Percentiles rank a stretch among this genome's conserved stretches.
Conservation (phyloP, 1,140 invertebrate species). For the Archivesica marissinica region DNA sequence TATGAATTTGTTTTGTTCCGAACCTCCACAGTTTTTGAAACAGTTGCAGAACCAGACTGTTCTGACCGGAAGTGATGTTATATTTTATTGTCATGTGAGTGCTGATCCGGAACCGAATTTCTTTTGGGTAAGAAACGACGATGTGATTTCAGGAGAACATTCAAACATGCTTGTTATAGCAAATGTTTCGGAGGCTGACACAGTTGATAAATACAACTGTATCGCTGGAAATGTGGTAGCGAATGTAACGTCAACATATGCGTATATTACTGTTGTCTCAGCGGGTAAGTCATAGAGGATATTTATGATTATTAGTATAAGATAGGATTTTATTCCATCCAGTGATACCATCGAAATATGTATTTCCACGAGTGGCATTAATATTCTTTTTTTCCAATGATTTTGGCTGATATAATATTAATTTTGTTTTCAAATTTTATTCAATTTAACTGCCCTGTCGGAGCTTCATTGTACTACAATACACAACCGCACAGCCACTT, state of each 20-base stretch:
- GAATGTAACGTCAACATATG: constrained; percentile 11
- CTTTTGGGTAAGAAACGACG: constrained; percentile 28
- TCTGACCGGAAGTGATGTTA: neutral
- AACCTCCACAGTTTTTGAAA: neutral
- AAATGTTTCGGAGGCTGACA: neutral
- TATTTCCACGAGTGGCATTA: too few relatives aligned
- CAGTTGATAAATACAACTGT: neutral
- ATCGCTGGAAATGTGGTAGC: constrained; percentile 43
- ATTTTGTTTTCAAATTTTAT: too few relatives aligned
- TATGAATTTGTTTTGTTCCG: constrained; percentile 27
- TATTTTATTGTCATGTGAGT: neutral
- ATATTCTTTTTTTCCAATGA: too few relatives aligned
- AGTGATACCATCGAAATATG: too few relatives aligned
- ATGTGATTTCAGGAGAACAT: neutral
- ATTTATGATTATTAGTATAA: too few relatives aligned
- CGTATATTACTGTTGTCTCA: neutral
- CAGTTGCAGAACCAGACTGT: neutral
- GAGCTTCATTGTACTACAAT: too few relatives aligned
- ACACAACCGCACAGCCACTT: too few relatives aligned
- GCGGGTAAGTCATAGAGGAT: neutral
- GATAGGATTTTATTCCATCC: too few relatives aligned
- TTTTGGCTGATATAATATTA: too few relatives aligned
- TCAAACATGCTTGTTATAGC: neutral
- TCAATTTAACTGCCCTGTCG: too few relatives aligned
- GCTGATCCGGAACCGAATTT: constrained; percentile 23